Evolutionary conservation across 2,797 vertebrate species (phyloP), one percentile per base, ranked within the genome.

Genomic region (Sebastolobus altivelis): DNA sequence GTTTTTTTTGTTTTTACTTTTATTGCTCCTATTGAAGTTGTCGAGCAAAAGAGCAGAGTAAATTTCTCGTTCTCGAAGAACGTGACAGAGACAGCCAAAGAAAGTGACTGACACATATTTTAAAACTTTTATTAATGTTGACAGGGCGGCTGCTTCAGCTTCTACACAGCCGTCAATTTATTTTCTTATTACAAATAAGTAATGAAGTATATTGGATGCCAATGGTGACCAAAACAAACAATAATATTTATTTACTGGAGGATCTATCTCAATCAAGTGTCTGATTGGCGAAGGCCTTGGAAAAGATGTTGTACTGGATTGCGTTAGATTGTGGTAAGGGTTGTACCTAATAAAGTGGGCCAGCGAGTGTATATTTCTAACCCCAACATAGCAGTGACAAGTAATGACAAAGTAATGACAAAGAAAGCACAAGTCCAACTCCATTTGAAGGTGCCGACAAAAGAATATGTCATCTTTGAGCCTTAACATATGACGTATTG

Each of bases 251-350:
- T 80, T 77, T 79, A 72, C 29, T 40, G 12, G 43, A 82, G 14
- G 46, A 83, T 82, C 66, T 43, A 40, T 85, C 60, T 35, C 55
- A 82, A 74, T 71, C 77, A 76, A 54, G 31, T 12, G 77, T 68
- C 60, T 75, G 70, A 75, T 62, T 77, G 65, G 33, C 18, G 12
- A 71, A 72, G 20, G 11, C 46, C 33, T 46, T 49, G 2, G 5
- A 43, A 55, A 76, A 22, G 13, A n/a, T 60, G 3, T 18, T 20
- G 13, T 2, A 8, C 27, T 62, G 43, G 20, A 33, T 20, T 66
- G 29, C n/a, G n/a, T 60, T 29, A 14, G 16, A 22, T 31, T 37
- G 1, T 38, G 27, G 6, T 49, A 7, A 5, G 27, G n/a, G 14
- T 2, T 43, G 27, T 18, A 22, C 16, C 5, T 38, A 29, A 74